These are phyloP conservation scores for Noturus placidus DNA, from an alignment of 2,113 vertebrate genomes.

Conservation along the genomic window DNA sequence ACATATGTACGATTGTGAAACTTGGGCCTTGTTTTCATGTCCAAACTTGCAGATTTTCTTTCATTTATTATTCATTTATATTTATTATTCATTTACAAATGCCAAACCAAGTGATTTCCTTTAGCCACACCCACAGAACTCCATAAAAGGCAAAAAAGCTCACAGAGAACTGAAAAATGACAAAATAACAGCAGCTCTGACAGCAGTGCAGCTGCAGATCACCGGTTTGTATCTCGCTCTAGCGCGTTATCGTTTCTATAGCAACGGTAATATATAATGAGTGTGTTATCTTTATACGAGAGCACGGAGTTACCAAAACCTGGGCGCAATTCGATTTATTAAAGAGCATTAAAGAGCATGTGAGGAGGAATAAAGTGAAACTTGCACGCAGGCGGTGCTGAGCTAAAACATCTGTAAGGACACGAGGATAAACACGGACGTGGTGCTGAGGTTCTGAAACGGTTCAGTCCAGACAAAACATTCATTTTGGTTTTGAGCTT, in stretches of 20 bases:
- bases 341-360: neutral
- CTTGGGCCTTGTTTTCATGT: neutral
- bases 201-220: neutral
- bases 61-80: no score
- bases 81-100: no score
- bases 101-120: neutral
- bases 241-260: neutral
- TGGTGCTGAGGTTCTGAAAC: slow-evolving; percentile 1
- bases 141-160: neutral
- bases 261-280: neutral
- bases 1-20: neutral
- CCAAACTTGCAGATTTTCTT: neutral
- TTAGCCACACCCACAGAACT: neutral
- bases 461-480: slow-evolving; percentile 57
- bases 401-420: neutral
- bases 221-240: neutral
- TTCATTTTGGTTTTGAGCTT: slow-evolving; percentile 56
- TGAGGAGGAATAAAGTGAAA: neutral
- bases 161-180: neutral
- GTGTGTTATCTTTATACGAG: neutral
- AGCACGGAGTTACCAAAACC: neutral
- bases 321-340: neutral
- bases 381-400: neutral
- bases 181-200: neutral
- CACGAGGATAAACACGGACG: slow-evolving; percentile 59